phyloP scores from a whole-genome alignment of 2,113 vertebrate species.

The Trochalopteron elliotii region DNA sequence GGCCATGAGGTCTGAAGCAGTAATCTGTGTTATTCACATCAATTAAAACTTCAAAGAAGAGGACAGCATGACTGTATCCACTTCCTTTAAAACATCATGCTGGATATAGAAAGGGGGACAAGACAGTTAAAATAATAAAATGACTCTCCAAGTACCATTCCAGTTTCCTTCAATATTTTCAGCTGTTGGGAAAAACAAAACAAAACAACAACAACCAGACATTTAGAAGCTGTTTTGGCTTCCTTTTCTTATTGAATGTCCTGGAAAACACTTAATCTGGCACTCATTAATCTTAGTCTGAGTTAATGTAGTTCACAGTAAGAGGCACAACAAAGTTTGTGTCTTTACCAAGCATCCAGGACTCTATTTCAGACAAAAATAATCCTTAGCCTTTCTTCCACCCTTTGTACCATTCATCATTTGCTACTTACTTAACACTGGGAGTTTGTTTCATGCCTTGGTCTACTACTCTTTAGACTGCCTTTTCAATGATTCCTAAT shows the following conservation, averaged over 20 bases:
- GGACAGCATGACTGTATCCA: neutral
- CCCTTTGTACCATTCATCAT: neutral
- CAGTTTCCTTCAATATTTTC: neutral
- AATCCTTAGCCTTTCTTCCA: neutral
- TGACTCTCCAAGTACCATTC: neutral
- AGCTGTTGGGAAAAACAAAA: neutral
- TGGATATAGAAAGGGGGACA: neutral
- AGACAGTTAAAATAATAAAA: neutral
- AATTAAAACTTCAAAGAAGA: neutral
- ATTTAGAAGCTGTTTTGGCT: neutral
- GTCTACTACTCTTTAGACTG: neutral
- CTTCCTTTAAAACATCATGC: neutral
- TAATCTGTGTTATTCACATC: neutral
- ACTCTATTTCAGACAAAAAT: neutral
- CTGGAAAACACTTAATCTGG: neutral
- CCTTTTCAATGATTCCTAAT: neutral
- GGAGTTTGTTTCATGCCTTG: neutral
- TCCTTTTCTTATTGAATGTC: neutral
- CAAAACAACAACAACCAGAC: neutral
- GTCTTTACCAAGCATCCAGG: neutral
- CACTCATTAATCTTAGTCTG: neutral
- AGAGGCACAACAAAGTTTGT: neutral
- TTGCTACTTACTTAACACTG: neutral
- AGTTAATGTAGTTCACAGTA: neutral
- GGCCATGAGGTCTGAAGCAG: neutral